phyloP scores from a whole-genome alignment of 1,140 invertebrate genomes.

The Mycetomoellerius zeteki region DNA sequence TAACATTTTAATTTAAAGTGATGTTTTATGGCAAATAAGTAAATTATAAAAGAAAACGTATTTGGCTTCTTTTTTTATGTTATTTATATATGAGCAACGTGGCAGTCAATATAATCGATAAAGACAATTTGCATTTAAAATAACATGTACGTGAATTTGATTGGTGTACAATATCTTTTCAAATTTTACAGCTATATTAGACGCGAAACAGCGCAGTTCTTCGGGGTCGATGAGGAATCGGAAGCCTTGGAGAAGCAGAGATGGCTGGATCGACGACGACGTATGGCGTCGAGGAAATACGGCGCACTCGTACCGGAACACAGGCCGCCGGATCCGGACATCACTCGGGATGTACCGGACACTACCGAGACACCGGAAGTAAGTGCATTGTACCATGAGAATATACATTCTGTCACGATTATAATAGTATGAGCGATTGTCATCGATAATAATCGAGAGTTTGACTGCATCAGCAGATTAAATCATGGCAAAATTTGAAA shows the following conservation, averaged over 20 bases:
- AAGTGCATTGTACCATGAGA: slow-evolving; percentile 51
- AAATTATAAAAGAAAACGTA: background rate
- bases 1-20: background rate
- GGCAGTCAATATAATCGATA: too few species aligned
- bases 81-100: too few species aligned
- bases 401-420: background rate
- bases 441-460: background rate
- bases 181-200: slow-evolving; percentile 89
- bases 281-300: slow-evolving; percentile 91
- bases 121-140: background rate
- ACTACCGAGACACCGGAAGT: slow-evolving; percentile 84
- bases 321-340: slow-evolving; percentile 88
- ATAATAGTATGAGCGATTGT: background rate
- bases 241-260: slow-evolving; percentile 90
- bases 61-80: background rate
- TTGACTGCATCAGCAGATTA: background rate
- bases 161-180: too few species aligned
- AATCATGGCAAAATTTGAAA: background rate
- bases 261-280: slow-evolving; percentile 92
- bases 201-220: slow-evolving; percentile 92
- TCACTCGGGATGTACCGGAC: slow-evolving; percentile 88
- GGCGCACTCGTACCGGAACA: slow-evolving; percentile 89
- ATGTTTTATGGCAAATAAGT: background rate
- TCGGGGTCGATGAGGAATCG: slow-evolving; percentile 92
- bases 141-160: background rate